Conservation (phyloP, 2,888 invertebrate genomes). For the Acronicta aceris region DNA sequence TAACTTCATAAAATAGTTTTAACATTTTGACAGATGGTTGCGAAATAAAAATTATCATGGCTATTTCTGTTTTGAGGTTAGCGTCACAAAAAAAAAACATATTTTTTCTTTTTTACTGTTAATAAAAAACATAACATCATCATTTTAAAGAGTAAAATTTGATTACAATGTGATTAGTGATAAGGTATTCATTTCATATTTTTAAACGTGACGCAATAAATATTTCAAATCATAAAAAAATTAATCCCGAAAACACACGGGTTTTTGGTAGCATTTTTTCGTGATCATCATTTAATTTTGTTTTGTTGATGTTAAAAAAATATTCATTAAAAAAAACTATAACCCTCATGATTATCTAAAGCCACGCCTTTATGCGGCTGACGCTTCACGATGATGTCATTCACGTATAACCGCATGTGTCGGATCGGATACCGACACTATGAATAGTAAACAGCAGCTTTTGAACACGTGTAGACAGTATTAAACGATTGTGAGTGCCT, state of each 20-base stretch:
- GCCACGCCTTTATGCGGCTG: constrained; percentile 49
- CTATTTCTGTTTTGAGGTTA: not conserved
- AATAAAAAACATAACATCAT: no score
- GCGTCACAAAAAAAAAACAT: not conserved
- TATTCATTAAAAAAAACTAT: constrained; percentile 1
- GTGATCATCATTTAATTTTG: no score
- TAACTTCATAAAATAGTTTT: constrained; percentile 19
- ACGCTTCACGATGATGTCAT: constrained; percentile 48
- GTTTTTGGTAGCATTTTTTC: no score
- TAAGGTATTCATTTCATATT: no score
- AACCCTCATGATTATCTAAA: constrained; percentile 10
- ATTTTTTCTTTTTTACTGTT: constrained; percentile 3
- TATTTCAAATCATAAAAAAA: no score
- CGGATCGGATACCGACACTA: constrained; percentile 21
- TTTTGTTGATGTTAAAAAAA: no score
- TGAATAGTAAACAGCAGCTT: constrained; percentile 49
- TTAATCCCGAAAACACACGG: no score
- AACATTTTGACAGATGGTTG: constrained; percentile 24
- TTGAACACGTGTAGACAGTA: constrained; percentile 37
- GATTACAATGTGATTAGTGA: no score
- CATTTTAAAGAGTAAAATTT: no score
- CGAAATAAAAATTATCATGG: constrained; percentile 6
- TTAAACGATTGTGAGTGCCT: constrained; percentile 6
- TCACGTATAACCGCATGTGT: constrained; percentile 41
- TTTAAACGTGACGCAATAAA: no score